Evolutionary conservation across 2,888 invertebrate species (phyloP).

Genomic region (Microplitis deprimator): DNA sequence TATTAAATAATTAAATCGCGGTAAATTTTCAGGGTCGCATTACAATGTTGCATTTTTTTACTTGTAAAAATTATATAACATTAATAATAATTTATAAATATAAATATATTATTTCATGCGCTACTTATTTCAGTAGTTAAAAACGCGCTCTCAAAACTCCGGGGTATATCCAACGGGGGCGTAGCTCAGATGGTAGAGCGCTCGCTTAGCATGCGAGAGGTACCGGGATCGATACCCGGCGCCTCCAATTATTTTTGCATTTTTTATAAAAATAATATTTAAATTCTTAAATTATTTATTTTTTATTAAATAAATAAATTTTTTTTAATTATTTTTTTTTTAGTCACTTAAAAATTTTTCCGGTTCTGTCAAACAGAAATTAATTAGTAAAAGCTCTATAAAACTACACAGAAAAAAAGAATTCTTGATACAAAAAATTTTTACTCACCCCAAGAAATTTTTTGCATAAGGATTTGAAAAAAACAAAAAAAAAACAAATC

Average conservation of each 20-base stretch:
- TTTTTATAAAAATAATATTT: not conserved
- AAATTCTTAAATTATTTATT: not conserved
- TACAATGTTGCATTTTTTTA: not conserved
- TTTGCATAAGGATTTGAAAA: no score
- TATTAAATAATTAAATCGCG: not conserved
- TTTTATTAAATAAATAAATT: not conserved
- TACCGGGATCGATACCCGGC: constrained; percentile 60
- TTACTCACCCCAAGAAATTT: no score
- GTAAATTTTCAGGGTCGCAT: not conserved
- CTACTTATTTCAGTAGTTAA: not conserved
- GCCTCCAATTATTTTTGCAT: constrained; percentile 51
- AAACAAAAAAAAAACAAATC: no score
- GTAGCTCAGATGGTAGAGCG: constrained; percentile 70
- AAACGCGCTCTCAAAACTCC: not conserved
- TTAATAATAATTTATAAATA: not conserved
- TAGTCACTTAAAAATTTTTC: no score
- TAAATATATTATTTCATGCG: not conserved
- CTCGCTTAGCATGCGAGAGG: constrained; percentile 66
- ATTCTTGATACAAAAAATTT: no score
- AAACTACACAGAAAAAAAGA: no score
- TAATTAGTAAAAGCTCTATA: no score
- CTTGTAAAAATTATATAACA: not conserved
- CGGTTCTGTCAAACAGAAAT: no score
- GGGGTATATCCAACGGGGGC: constrained; percentile 58
- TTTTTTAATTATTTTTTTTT: not conserved